phyloP scores from a whole-genome alignment of 2,113 vertebrate species.

The Nanorana parkeri region DNA sequence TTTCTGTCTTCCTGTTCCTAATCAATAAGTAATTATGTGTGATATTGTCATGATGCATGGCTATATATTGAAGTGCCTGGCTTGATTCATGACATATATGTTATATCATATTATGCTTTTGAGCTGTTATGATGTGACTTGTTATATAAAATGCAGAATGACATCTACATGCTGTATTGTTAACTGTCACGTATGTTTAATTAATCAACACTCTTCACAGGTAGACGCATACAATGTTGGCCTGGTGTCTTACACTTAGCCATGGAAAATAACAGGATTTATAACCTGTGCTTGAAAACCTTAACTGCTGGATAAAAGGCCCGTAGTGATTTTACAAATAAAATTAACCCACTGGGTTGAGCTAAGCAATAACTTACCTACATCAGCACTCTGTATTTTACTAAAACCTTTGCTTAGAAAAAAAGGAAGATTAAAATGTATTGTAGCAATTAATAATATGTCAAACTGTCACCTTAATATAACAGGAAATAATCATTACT shows the following conservation, averaged over 20 bases:
- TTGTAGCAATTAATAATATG: too few relatives aligned
- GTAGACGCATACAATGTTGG: not conserved
- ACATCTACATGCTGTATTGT: not conserved
- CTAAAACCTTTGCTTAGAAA: not conserved
- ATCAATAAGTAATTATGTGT: slow-evolving; percentile 34
- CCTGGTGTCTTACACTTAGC: slow-evolving; percentile 6
- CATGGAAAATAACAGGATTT: slow-evolving; percentile 14
- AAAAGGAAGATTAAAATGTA: not conserved
- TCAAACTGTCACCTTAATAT: too few relatives aligned
- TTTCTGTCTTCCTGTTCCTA: not conserved
- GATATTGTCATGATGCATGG: slow-evolving; percentile 4
- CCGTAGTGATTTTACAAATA: slow-evolving; percentile 12
- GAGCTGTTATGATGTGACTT: not conserved
- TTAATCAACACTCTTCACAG: not conserved
- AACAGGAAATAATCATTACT: too few relatives aligned
- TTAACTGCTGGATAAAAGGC: slow-evolving; percentile 10
- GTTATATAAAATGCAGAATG: not conserved
- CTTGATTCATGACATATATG: slow-evolving; percentile 8
- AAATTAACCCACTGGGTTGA: slow-evolving; percentile 26
- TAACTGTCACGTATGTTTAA: not conserved
- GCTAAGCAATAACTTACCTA: not conserved
- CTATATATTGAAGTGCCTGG: not conserved
- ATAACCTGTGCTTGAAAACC: slow-evolving; percentile 8
- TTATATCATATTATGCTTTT: not conserved
- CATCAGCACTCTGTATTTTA: not conserved